Conservation (phyloP, 2,113 vertebrate species). For the Lampris megalopsis region DNA sequence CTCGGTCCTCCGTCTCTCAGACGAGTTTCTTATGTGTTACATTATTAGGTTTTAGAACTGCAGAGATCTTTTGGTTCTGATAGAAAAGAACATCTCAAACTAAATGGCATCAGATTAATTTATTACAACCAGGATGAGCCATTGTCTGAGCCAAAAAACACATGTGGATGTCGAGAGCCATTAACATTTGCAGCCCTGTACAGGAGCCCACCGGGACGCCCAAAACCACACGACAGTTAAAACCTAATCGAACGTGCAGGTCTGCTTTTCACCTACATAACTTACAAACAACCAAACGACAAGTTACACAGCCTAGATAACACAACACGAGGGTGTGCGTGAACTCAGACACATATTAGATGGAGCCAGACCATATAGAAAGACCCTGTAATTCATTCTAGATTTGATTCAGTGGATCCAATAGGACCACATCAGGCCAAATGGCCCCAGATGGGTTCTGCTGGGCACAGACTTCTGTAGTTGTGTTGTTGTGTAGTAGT, state of each 20-base stretch:
- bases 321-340: too few species aligned
- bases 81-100: neutral
- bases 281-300: neutral
- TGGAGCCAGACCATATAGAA: too few species aligned
- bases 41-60: neutral
- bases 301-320: neutral
- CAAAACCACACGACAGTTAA: conserved; percentile 26
- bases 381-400: too few species aligned
- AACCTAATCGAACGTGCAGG: neutral
- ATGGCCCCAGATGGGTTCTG: neutral
- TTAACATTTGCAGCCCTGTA: conserved; percentile 23
- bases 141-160: conserved; percentile 17
- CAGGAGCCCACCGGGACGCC: too few species aligned
- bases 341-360: too few species aligned
- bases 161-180: neutral
- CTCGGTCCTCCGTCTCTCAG: too few species aligned
- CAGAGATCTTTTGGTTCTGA: neutral
- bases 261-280: neutral
- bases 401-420: neutral
- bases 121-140: neutral
- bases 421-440: neutral
- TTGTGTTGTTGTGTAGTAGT: too few species aligned
- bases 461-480: neutral
- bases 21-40: neutral
- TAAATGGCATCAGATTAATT: neutral